phyloP scores from a whole-genome alignment of 2,113 vertebrate species.

The Epinephelus lanceolatus region DNA sequence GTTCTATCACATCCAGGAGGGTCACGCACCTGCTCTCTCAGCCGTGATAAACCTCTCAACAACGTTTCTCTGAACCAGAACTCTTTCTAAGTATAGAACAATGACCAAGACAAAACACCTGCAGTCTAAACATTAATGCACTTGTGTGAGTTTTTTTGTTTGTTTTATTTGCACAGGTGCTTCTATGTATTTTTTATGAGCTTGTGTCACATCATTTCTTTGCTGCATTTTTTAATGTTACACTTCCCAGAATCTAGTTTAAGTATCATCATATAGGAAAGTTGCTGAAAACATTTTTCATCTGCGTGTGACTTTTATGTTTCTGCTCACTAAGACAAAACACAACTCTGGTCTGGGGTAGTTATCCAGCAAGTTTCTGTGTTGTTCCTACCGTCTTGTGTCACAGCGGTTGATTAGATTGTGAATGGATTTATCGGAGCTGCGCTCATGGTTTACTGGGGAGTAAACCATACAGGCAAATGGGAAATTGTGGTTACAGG shows the following conservation, averaged over 20 bases:
- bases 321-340: constrained; percentile 26
- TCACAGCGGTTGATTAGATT: constrained; percentile 25
- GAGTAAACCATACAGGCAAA: constrained; percentile 32
- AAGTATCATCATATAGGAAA: background rate
- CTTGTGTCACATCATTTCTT: background rate
- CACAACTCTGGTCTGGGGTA: background rate
- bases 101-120: constrained; percentile 68
- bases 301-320: background rate
- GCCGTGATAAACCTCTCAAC: constrained; percentile 25
- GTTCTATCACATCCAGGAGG: constrained; percentile 28
- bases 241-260: background rate
- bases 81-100: constrained; percentile 52
- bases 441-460: constrained; percentile 9
- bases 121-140: constrained; percentile 59
- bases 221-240: background rate
- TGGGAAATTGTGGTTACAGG: constrained; percentile 59
- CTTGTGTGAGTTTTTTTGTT: constrained; percentile 13
- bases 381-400: constrained; percentile 22
- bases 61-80: constrained; percentile 29
- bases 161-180: constrained; percentile 58
- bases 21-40: constrained; percentile 62
- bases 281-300: background rate
- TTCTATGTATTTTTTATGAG: constrained; percentile 9
- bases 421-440: constrained; percentile 44
- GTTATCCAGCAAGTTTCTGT: background rate